phyloP scores from a whole-genome alignment of 2,888 invertebrate species.

The Seira sanloemensis region DNA sequence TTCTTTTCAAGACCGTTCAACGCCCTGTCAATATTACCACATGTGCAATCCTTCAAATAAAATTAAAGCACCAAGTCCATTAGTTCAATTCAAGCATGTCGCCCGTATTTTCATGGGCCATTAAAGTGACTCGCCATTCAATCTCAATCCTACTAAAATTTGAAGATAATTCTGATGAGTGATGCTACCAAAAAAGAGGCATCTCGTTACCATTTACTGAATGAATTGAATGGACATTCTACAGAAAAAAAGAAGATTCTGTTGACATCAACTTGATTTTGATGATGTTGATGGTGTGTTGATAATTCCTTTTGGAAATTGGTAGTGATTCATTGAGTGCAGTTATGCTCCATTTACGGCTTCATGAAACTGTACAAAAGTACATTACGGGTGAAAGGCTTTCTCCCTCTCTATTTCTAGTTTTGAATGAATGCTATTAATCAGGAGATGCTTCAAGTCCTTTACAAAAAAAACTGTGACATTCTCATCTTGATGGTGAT shows the following conservation, averaged over 20 bases:
- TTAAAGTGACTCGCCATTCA: slow-evolving; percentile 44
- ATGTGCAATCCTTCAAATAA: too few species aligned
- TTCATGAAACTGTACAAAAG: not conserved
- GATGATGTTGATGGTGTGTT: not conserved
- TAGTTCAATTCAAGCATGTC: slow-evolving; percentile 1
- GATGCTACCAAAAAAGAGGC: slow-evolving; percentile 46
- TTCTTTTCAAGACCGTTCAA: too few species aligned
- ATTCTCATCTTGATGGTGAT: slow-evolving; percentile 57
- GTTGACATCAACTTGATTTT: not conserved
- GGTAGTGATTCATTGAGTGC: slow-evolving; percentile 43
- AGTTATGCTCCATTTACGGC: slow-evolving; percentile 50
- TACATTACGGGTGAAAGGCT: slow-evolving; percentile 21
- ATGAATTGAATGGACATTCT: slow-evolving; percentile 14
- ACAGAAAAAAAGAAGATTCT: not conserved
- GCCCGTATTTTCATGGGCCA: slow-evolving; percentile 40
- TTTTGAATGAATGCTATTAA: slow-evolving; percentile 60
- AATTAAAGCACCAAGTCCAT: too few species aligned
- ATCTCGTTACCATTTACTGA: slow-evolving; percentile 37
- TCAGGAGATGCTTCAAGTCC: slow-evolving; percentile 55
- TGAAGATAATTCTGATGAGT: slow-evolving; percentile 63
- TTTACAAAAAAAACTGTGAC: slow-evolving; percentile 47
- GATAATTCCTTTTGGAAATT: slow-evolving; percentile 39
- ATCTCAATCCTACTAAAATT: slow-evolving; percentile 34
- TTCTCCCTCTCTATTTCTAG: not conserved
- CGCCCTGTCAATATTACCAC: not conserved